phyloP scores from a whole-genome alignment of 2,113 vertebrate genomes.

The Glareola pratincola region DNA sequence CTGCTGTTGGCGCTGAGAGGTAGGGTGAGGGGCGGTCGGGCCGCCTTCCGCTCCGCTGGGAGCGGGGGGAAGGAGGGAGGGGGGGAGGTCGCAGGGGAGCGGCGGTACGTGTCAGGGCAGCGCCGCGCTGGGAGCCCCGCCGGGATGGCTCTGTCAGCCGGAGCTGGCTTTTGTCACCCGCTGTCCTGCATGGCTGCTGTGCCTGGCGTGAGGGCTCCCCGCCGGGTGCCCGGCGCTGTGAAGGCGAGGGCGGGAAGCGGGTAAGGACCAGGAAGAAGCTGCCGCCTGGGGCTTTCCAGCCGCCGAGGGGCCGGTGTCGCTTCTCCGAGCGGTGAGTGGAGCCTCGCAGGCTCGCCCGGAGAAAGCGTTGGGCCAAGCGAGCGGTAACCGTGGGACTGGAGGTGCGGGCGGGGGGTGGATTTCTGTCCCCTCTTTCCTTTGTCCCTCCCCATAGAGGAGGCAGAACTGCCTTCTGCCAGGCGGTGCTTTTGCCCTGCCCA shows the following conservation, averaged over 20 bases:
- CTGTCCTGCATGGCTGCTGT: too few species aligned
- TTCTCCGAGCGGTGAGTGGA: too few species aligned
- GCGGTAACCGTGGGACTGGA: neutral
- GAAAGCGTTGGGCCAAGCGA: neutral
- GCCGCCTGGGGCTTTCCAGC: too few species aligned
- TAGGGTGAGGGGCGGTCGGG: neutral
- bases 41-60: too few species aligned
- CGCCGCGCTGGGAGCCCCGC: neutral
- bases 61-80: too few species aligned
- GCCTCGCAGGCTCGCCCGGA: neutral
- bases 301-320: neutral
- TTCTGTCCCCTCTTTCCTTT: neutral
- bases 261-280: neutral
- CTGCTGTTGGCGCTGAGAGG: neutral
- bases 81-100: neutral
- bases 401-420: too few species aligned
- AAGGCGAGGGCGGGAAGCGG: neutral
- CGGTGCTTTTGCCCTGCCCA: fast-evolving
- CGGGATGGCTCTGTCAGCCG: neutral
- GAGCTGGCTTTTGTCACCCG: neutral
- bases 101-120: neutral
- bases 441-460: fast-evolving
- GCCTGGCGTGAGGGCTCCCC: neutral
- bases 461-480: neutral
- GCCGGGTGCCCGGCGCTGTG: too few species aligned